Conservation (phyloP, 2,888 invertebrate genomes). For the Leucozona laternaria region DNA sequence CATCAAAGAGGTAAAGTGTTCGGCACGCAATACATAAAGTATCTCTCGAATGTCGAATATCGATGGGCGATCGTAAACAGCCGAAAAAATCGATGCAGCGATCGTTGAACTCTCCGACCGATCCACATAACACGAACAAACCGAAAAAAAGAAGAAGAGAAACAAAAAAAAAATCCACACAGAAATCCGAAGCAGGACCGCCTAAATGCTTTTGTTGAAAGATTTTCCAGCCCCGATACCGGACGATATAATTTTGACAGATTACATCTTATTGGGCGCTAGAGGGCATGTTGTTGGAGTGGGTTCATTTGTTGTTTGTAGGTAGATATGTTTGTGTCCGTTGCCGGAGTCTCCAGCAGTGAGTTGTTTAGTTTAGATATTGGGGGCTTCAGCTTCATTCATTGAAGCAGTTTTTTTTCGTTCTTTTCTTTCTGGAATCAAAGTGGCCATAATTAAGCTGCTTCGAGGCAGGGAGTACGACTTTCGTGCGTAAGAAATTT, state of each 20-base stretch:
- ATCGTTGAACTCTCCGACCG: conserved; percentile 60
- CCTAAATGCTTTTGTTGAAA: conserved; percentile 74
- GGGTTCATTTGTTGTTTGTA: not conserved
- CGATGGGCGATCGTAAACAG: conserved; percentile 62
- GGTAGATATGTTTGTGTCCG: not conserved
- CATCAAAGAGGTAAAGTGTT: conserved; percentile 57
- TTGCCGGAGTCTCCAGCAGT: conserved; percentile 56
- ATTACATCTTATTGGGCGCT: conserved; percentile 82
- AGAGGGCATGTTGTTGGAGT: conserved; percentile 77
- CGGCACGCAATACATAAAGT: conserved; percentile 60
- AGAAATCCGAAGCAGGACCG: conserved; percentile 49
- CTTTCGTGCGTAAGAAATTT: conserved; percentile 65
- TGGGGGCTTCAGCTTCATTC: conserved; percentile 63
- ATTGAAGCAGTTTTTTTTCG: conserved; percentile 13
- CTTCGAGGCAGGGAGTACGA: conserved; percentile 56
- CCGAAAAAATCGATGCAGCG: conserved; percentile 64
- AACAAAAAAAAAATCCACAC: conserved; percentile 19
- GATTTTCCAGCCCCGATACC: conserved; percentile 74
- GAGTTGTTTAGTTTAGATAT: conserved; percentile 42
- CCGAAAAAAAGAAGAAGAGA: conserved; percentile 1
- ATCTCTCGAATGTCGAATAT: conserved; percentile 39
- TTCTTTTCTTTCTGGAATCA: not conserved
- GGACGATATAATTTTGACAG: conserved; percentile 81
- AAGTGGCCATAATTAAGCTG: conserved; percentile 62
- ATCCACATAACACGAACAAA: conserved; percentile 26